phyloP scores from a whole-genome alignment of 2,113 vertebrate species.

The Isichthys henryi region DNA sequence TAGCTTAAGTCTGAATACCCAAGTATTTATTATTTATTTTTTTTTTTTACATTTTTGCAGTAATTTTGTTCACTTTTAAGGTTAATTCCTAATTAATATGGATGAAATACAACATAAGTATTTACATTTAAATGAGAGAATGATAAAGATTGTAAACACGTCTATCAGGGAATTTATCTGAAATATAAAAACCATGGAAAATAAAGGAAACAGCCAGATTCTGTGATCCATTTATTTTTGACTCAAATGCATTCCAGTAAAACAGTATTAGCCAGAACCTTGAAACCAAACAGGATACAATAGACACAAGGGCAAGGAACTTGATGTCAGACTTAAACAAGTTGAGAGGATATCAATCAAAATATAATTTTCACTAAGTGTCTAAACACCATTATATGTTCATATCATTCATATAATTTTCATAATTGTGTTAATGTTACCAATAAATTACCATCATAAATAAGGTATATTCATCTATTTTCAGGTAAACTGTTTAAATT shows the following conservation, averaged over 20 bases:
- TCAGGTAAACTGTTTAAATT: background rate
- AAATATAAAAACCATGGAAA: background rate
- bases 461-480: constrained; percentile 23
- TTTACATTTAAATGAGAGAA: background rate
- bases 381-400: background rate
- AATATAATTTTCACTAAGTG: background rate
- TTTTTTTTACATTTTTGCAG: background rate
- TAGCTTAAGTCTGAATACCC: background rate
- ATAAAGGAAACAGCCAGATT: constrained; percentile 12
- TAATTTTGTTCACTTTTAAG: background rate
- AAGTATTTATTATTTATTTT: background rate
- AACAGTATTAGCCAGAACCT: constrained; percentile 50
- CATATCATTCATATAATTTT: constrained; percentile 26
- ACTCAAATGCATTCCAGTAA: constrained; percentile 40
- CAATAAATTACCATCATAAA: constrained; percentile 8
- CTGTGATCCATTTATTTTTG: constrained; percentile 53
- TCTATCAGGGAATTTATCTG: background rate
- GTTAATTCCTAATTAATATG: background rate
- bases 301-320: constrained; percentile 16
- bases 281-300: constrained; percentile 35
- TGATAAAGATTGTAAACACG: background rate
- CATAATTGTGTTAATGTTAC: constrained; percentile 24
- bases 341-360: background rate
- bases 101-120: background rate
- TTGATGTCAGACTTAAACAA: background rate